phyloP scores from a whole-genome alignment of 2,888 invertebrate genomes.

The Drosophila setosimentum region DNA sequence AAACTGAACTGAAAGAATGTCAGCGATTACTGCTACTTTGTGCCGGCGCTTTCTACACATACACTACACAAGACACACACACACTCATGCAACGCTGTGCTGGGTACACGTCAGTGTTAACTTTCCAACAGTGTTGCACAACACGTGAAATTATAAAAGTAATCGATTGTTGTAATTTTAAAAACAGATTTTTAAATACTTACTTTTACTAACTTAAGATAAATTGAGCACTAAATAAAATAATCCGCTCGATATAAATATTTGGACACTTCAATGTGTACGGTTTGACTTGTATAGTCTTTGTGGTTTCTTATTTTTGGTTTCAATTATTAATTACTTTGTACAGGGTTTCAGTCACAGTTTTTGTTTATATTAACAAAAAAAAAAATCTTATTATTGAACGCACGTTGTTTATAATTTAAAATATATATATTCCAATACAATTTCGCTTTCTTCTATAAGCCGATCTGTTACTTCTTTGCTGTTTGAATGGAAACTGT shows the following conservation, averaged over 20 bases:
- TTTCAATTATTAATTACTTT: conserved; percentile 44
- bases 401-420: conserved; percentile 33
- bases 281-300: conserved; percentile 40
- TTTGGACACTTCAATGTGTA: conserved; percentile 55
- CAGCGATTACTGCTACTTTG: conserved; percentile 36
- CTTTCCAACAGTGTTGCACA: conserved; percentile 60
- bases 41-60: conserved; percentile 66
- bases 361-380: conserved; percentile 41
- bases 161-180: conserved; percentile 42
- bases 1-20: conserved; percentile 66
- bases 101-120: conserved; percentile 71
- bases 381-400: conserved; percentile 30
- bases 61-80: conserved; percentile 22
- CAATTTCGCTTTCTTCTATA: conserved; percentile 29
- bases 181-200: conserved; percentile 60
- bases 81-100: conserved; percentile 29
- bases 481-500: conserved; percentile 83
- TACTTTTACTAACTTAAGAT: conserved; percentile 70
- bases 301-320: conserved; percentile 63
- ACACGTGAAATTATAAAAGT: conserved; percentile 1
- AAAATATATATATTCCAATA: conserved; percentile 33
- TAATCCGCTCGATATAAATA: conserved; percentile 24
- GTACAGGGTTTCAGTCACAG: conserved; percentile 62
- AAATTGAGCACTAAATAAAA: conserved; percentile 40
- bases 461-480: conserved; percentile 68